A percentile compares a stretch with the other conserved stretches of the same genome.
Evolutionary conservation across 2,797 vertebrate species (phyloP).

Genomic region (Chromis chromis): DNA sequence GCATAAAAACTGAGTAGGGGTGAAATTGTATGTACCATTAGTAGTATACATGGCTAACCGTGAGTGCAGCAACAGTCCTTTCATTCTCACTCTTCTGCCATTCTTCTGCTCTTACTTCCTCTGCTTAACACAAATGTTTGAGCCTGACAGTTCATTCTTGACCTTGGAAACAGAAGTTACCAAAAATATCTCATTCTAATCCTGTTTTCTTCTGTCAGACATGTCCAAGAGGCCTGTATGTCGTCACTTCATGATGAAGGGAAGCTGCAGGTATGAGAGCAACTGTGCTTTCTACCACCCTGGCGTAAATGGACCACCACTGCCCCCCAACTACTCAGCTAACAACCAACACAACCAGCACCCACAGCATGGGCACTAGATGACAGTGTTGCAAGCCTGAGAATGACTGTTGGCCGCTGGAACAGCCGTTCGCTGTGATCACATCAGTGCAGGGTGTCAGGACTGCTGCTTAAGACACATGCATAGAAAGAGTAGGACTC

Average conservation of each 20-base stretch:
- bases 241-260: constrained; percentile 96
- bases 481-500: neutral
- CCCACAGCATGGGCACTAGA: constrained; percentile 75
- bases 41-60: too few species aligned
- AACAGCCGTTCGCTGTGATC: constrained; percentile 11
- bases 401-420: neutral
- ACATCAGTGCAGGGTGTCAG: neutral
- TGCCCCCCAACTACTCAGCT: constrained; percentile 85
- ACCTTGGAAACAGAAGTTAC: too few species aligned
- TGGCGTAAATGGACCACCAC: constrained; percentile 91
- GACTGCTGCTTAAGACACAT: neutral
- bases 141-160: too few species aligned
- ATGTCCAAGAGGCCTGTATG: constrained; percentile 93
- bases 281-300: constrained; percentile 97
- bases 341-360: constrained; percentile 79
- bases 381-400: neutral
- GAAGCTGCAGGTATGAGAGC: constrained; percentile 94
- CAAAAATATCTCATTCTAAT: neutral
- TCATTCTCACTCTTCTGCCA: too few species aligned
- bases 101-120: too few species aligned
- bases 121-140: too few species aligned
- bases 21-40: too few species aligned
- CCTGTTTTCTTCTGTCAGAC: constrained; percentile 76
- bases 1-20: too few species aligned
- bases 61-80: too few species aligned